Evolutionary conservation across 1,140 invertebrate species (phyloP), one percentile per base, ranked within the genome.

Genomic region (Drosophila neocordata): DNA sequence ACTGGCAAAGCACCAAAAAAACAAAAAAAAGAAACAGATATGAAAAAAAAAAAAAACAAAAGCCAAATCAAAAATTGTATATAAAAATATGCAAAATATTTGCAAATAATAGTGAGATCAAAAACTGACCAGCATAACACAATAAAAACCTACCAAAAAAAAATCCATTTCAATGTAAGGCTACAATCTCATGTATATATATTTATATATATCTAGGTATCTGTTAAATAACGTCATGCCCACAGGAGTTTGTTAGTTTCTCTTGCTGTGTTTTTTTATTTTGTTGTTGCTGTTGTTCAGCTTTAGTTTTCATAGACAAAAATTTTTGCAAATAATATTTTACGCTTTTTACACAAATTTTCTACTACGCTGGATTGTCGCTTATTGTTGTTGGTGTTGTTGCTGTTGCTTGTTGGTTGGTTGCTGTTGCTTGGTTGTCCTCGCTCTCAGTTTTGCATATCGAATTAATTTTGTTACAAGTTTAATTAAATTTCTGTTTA

Each of bases 401-500:
- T 31, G 61, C 44, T 52, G 2, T 15, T 53, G 48, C 18, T 31
- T 24, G 24, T 51, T 20, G 18, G n/a, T 15, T 48, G 37, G 51
- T 27, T 55, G 20, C 22, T 18, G n/a, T 15, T 48, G 37, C 37
- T 27, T 55, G 20, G 31, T 18, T 34, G 51, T 24, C 44, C 48
- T 56, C 58, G 65, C 55, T 31, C 44, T 56, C 51, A 44, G 13
- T 55, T 38, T 61, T 71, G 75, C 73, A 77, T 77, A 77, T 77
- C 68, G 73, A 71, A 77, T 77, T 77, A 77, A 77, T 72, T 76
- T 34, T 55, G 73, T 77, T 77, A 77, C 73, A 67, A 77, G 73
- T 77, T 77, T 77, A 77, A 77, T 77, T 77, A 77, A 77, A 77
- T 77, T 77, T 71, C 37, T 31, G 53, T 20, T 6, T 37, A 38